A percentile compares a stretch with the other conserved stretches of the same genome.
phyloP scores from a whole-genome alignment of 1,140 invertebrate genomes.

The Microplitis mediator region DNA sequence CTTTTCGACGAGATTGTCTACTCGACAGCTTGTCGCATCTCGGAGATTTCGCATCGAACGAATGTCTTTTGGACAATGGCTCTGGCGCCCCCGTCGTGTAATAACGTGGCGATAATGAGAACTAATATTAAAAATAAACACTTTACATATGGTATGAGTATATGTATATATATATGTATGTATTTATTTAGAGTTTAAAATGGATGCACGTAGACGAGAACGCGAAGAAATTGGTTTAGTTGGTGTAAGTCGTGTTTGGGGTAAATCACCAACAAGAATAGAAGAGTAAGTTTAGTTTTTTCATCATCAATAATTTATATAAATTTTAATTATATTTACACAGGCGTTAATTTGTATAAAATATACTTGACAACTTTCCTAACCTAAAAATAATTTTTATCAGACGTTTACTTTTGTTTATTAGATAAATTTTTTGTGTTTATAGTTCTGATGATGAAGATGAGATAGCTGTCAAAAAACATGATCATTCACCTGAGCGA shows the following conservation, averaged over 20 bases:
- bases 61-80: too few species aligned
- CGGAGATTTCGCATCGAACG: too few species aligned
- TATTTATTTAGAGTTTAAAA: slow-evolving; percentile 12
- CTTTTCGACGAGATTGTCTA: too few species aligned
- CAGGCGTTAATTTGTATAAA: neutral
- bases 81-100: too few species aligned
- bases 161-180: too few species aligned
- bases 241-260: slow-evolving; percentile 73
- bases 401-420: slow-evolving; percentile 25
- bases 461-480: slow-evolving; percentile 60
- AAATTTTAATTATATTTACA: slow-evolving; percentile 35
- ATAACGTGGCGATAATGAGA: too few species aligned
- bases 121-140: too few species aligned
- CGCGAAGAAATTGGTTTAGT: slow-evolving; percentile 74
- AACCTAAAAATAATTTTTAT: neutral
- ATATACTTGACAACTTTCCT: neutral
- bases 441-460: slow-evolving; percentile 61
- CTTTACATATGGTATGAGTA: too few species aligned
- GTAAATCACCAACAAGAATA: slow-evolving; percentile 69
- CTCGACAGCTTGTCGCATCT: too few species aligned
- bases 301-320: slow-evolving; percentile 1
- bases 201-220: slow-evolving; percentile 71
- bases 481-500: slow-evolving; percentile 65
- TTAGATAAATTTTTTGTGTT: slow-evolving; percentile 21
- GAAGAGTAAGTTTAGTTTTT: slow-evolving; percentile 64